Evolutionary conservation across 2,797 vertebrate species (phyloP), one percentile per base, ranked within the genome.

Genomic region (Tenualosa ilisha): DNA sequence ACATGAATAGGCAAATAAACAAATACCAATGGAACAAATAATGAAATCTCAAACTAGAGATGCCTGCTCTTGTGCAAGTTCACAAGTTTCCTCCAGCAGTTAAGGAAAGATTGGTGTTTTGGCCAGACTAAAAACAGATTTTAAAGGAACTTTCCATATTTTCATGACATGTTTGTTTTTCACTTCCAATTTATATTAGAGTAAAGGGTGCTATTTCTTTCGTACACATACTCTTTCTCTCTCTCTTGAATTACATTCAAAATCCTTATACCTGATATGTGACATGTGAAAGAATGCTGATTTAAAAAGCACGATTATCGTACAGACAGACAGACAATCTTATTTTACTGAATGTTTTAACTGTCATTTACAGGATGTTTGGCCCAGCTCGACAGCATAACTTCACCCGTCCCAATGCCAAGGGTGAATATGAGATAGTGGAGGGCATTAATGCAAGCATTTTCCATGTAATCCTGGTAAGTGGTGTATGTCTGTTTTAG

Each of bases 381-480:
- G 95, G 96, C 31, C 94, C 96, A 5, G 95, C 94, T 86, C 94
- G 95, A 83, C 95, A 95, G 40, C 94, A 95, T 82, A 96, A 96
- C 72, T 95, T 96, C 91, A 96, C 95, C 0, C 90, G 94, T 86
- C 94, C 96, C 11, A 96, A 96, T 0, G 94, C 95, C 37, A 96
- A 96, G 88, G 95, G 96, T 2, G 96, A 96, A 84, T 96, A 95
- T 5, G 95, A 96, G 88, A 96, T 96, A 0, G 95, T 95, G 0
- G 96, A 96, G 43, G 96, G 96, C 40, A 95, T 96, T 86, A 95
- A 94, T 11, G 94, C 95, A 0, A 92, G 94, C 0, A 93, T 96
- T 82, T 96, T 96, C 89, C 92, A 93, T 49, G 96, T 95, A 0
- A 93, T 96, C 82, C 92, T 96, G 95, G 96, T 96, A 85, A 89